phyloP scores from a whole-genome alignment of 2,797 vertebrate genomes.

The Myiothlypis chrysogaster region DNA sequence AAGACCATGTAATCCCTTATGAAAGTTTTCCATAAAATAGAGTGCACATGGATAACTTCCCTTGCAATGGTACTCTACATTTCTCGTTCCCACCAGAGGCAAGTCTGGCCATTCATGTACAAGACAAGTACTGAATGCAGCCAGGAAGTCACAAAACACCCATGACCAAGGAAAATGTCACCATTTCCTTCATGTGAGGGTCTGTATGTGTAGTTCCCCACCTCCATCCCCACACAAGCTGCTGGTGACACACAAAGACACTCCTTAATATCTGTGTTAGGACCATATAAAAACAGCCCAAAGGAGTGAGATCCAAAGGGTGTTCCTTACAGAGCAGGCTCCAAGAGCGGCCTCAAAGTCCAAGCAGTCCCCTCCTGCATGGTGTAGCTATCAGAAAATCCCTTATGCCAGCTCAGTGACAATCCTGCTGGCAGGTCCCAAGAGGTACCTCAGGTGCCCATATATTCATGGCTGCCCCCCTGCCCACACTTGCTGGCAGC shows the following conservation, averaged over 20 bases:
- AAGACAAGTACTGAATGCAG: not conserved
- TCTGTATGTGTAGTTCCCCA: not conserved
- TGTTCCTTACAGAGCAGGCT: not conserved
- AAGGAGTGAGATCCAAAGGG: not conserved
- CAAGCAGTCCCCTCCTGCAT: not conserved
- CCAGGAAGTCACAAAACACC: not conserved
- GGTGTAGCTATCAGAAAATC: not conserved
- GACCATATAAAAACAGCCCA: not conserved
- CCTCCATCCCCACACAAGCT: not conserved
- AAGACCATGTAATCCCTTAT: not conserved
- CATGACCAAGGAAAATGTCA: not conserved
- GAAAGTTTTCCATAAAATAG: not conserved
- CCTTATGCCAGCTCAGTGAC: not conserved
- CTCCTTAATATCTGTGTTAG: rapidly evolving
- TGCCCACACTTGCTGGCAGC: not conserved
- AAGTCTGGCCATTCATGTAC: not conserved
- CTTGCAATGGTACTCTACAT: not conserved
- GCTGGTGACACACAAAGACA: not conserved
- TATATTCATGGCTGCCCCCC: not conserved
- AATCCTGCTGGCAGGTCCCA: not conserved
- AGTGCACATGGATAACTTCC: not conserved
- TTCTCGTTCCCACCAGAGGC: rapidly evolving
- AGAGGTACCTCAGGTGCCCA: not conserved
- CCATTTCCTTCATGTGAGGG: not conserved
- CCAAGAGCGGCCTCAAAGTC: not conserved